These are phyloP conservation scores for Pasiphila rectangulata DNA, from an alignment of 2,888 invertebrate species.

Conservation along the genomic window DNA sequence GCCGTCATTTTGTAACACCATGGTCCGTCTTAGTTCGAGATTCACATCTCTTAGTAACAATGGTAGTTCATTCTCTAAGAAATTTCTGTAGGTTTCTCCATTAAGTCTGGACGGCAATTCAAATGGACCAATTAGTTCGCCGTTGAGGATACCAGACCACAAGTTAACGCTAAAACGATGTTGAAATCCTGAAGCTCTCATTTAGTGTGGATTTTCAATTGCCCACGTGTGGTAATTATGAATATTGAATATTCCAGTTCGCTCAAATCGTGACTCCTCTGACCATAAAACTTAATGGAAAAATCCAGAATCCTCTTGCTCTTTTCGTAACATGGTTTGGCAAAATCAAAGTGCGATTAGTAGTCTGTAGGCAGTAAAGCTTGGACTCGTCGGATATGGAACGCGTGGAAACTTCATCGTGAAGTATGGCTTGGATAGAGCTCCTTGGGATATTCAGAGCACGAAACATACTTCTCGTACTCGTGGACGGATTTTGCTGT, in stretches of 20 bases:
- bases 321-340: too few species aligned
- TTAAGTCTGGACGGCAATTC: not conserved
- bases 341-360: too few species aligned
- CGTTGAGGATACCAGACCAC: not conserved
- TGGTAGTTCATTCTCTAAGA: not conserved
- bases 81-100: not conserved
- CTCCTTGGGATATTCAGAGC: too few species aligned
- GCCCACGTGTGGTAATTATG: constrained; percentile 29
- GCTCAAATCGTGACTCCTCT: too few species aligned
- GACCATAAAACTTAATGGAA: too few species aligned
- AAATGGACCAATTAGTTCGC: not conserved
- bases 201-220: constrained; percentile 27
- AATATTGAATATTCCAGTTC: constrained; percentile 17
- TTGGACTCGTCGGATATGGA: too few species aligned
- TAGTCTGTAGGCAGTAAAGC: too few species aligned
- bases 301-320: too few species aligned
- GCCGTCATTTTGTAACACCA: not conserved
- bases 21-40: not conserved
- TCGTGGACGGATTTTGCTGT: too few species aligned
- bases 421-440: too few species aligned
- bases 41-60: not conserved
- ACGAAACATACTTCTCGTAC: too few species aligned
- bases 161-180: constrained; percentile 17
- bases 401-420: too few species aligned
- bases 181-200: constrained; percentile 30